Conservation (phyloP, 2,113 vertebrate genomes). For the Parus major region DNA sequence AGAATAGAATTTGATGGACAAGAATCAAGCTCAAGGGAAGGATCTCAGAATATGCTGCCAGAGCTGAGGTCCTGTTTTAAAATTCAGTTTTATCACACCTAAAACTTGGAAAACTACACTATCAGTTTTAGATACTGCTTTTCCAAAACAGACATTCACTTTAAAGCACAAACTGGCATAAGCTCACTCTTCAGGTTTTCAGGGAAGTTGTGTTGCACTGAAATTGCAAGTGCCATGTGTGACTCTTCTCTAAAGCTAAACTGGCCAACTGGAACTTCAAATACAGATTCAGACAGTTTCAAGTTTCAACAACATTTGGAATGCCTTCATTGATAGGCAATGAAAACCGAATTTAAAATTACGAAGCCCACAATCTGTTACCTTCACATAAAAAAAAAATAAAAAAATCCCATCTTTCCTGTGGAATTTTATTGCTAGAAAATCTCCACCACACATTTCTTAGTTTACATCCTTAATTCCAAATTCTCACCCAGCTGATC, state of each 20-base stretch:
- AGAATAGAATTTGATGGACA: not conserved
- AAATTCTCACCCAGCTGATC: not conserved
- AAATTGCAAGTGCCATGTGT: not conserved
- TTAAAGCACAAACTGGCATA: not conserved
- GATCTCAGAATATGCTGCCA: not conserved
- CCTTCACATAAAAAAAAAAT: not conserved
- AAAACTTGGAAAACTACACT: not conserved
- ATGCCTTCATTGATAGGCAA: not conserved
- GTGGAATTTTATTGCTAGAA: not conserved
- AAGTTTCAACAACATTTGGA: not conserved
- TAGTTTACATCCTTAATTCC: not conserved
- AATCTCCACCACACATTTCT: not conserved
- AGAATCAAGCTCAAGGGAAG: not conserved
- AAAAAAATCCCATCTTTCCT: not conserved
- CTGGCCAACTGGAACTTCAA: not conserved
- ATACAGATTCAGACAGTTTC: not conserved
- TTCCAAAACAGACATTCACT: not conserved
- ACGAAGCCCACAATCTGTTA: not conserved
- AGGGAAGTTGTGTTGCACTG: not conserved
- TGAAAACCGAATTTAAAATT: not conserved
- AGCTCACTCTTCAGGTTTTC: not conserved
- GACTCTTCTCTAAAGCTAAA: not conserved
- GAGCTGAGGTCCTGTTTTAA: not conserved
- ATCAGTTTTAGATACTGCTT: not conserved
- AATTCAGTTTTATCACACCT: not conserved